Conservation (phyloP, 2,797 vertebrate species). For the Sparidentex hasta region DNA sequence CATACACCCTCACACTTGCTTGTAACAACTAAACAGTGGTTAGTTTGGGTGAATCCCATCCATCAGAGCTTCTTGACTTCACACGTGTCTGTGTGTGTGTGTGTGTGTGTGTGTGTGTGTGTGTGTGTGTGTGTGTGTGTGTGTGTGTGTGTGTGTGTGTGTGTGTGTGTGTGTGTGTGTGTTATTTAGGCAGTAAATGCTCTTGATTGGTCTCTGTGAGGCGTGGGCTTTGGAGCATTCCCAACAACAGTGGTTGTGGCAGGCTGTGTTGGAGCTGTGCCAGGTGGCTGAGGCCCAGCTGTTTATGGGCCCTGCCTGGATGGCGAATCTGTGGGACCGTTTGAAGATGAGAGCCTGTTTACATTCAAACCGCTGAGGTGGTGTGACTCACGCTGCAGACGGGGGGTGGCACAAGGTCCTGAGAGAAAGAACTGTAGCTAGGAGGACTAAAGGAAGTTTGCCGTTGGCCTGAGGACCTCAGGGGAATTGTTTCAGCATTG, state of each 20-base stretch:
- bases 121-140: too few species aligned
- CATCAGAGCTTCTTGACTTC: conserved; percentile 58
- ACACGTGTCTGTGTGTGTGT: conserved; percentile 58
- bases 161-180: conserved; percentile 54
- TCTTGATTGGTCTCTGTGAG: conserved; percentile 42
- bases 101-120: conserved; percentile 45
- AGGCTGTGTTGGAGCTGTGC: conserved; percentile 51
- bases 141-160: too few species aligned
- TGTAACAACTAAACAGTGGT: conserved; percentile 62
- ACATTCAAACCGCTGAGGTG: conserved; percentile 73
- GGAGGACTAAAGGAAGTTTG: conserved; percentile 78
- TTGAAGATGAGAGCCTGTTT: conserved; percentile 74
- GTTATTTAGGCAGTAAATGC: conserved; percentile 66
- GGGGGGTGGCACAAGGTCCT: conserved; percentile 29
- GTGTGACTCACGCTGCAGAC: conserved; percentile 62
- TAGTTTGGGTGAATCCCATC: conserved; percentile 54
- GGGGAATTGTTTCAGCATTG: conserved; percentile 82
- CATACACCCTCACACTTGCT: conserved; percentile 54
- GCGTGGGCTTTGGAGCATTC: conserved; percentile 29
- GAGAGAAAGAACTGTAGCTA: conserved; percentile 30
- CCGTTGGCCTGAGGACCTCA: conserved; percentile 65
- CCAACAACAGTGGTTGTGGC: conserved; percentile 41
- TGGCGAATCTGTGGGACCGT: conserved; percentile 52
- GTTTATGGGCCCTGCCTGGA: conserved; percentile 50
- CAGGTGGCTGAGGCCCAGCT: conserved; percentile 74